phyloP scores from a whole-genome alignment of 2,797 vertebrate species.

The Lepilemur septentrionalis region DNA sequence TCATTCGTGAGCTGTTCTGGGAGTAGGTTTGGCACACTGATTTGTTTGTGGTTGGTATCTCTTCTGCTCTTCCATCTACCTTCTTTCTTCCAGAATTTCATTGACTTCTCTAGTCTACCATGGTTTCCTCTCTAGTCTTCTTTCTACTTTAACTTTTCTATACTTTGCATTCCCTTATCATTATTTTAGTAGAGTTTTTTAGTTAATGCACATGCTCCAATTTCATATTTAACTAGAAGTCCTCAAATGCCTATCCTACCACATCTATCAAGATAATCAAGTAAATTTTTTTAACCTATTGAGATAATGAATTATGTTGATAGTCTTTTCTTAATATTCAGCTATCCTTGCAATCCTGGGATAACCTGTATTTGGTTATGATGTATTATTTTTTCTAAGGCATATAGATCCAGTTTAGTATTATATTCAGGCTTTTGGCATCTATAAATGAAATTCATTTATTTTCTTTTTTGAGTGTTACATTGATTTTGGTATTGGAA shows the following conservation, averaged over 20 bases:
- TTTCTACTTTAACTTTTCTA: neutral
- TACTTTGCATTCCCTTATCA: neutral
- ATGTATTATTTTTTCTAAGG: neutral
- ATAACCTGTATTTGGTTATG: neutral
- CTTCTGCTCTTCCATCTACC: neutral
- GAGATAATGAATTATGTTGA: neutral
- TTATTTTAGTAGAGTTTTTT: neutral
- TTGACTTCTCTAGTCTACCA: neutral
- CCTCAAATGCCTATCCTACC: neutral
- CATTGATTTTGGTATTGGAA: neutral
- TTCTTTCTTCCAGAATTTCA: neutral
- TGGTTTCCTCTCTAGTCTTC: neutral
- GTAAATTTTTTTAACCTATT: neutral
- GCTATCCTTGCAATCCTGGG: neutral
- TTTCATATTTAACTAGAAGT: neutral
- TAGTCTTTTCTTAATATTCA: neutral
- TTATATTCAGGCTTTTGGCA: neutral
- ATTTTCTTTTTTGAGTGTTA: neutral
- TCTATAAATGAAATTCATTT: neutral
- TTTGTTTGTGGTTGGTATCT: neutral
- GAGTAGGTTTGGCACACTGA: neutral
- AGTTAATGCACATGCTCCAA: neutral
- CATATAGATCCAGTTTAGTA: neutral
- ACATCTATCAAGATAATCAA: neutral
- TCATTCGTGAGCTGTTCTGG: neutral